phyloP scores from a whole-genome alignment of 2,797 vertebrate species.

The Alouatta caraya region DNA sequence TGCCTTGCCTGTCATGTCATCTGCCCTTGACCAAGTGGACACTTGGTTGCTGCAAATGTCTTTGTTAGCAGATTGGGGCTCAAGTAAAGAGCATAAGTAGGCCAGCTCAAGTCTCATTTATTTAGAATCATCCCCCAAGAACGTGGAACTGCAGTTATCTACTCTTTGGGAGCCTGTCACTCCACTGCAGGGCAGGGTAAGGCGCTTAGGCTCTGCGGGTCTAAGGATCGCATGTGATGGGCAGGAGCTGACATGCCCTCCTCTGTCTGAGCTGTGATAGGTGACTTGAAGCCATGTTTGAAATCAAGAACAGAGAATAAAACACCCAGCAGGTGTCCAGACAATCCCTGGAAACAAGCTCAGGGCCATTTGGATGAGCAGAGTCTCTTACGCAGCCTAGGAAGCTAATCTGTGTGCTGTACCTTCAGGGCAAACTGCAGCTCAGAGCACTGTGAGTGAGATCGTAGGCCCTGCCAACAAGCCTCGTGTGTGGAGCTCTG shows the following conservation, averaged over 20 bases:
- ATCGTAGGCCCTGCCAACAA: neutral
- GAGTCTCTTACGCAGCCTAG: neutral
- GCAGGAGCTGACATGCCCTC: neutral
- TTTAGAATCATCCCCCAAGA: neutral
- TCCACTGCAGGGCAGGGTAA: neutral
- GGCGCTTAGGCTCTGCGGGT: neutral
- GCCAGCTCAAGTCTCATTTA: neutral
- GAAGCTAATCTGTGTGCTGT: neutral
- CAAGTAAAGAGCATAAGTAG: neutral
- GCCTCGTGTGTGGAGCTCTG: fast-evolving
- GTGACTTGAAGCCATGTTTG: neutral
- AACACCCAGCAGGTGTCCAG: neutral
- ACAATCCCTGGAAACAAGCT: neutral
- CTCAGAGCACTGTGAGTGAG: neutral
- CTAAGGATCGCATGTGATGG: neutral
- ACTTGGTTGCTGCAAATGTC: neutral
- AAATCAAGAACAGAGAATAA: neutral
- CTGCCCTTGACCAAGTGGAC: neutral
- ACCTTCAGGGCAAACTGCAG: neutral
- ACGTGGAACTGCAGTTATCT: neutral
- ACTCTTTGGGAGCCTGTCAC: conserved; percentile 6
- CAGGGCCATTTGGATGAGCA: neutral
- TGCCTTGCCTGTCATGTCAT: neutral
- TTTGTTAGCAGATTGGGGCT: neutral
- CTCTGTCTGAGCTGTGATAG: too few species aligned